A percentile compares a stretch with the other conserved stretches of the same genome.
phyloP scores from a whole-genome alignment of 2,113 vertebrate species.

The Excalfactoria chinensis region DNA sequence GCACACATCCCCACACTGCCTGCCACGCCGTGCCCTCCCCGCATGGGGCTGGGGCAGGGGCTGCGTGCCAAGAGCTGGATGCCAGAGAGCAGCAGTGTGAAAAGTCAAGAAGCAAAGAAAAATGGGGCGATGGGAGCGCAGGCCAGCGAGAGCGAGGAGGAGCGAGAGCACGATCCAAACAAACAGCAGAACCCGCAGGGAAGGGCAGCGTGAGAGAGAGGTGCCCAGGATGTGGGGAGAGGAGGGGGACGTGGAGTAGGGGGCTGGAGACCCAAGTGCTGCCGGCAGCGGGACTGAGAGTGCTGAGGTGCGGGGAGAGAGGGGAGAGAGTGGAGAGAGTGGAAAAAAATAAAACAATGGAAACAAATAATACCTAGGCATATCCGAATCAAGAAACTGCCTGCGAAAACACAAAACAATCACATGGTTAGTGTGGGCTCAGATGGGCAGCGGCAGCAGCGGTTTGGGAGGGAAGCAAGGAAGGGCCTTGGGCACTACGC shows the following conservation, averaged over 20 bases:
- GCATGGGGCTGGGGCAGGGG: background rate
- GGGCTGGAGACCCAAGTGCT: conserved; percentile 47
- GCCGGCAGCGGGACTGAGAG: conserved; percentile 6
- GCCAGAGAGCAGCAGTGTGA: conserved; percentile 42
- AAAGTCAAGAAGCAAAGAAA: conserved; percentile 55
- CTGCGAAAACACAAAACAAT: conserved; percentile 96
- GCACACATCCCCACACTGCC: too few species aligned
- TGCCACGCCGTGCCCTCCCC: background rate
- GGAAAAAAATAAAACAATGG: conserved; percentile 69
- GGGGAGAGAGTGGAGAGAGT: conserved; percentile 13
- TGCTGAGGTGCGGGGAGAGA: conserved; percentile 5
- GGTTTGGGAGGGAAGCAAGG: conserved; percentile 7
- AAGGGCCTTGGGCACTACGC: background rate
- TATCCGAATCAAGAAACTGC: conserved; percentile 99
- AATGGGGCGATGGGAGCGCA: conserved; percentile 5
- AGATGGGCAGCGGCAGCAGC: conserved; percentile 67
- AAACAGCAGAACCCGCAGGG: conserved; percentile 5
- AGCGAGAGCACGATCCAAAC: background rate
- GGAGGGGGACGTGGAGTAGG: background rate
- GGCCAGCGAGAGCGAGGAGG: conserved; percentile 55
- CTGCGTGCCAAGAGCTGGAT: conserved; percentile 34
- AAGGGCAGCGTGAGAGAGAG: conserved; percentile 32
- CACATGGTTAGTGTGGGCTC: conserved; percentile 92
- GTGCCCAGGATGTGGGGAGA: conserved; percentile 21
- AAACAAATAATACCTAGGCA: conserved; percentile 96